phyloP scores from a whole-genome alignment of 2,888 invertebrate species.

The Clepsis dumicolana region DNA sequence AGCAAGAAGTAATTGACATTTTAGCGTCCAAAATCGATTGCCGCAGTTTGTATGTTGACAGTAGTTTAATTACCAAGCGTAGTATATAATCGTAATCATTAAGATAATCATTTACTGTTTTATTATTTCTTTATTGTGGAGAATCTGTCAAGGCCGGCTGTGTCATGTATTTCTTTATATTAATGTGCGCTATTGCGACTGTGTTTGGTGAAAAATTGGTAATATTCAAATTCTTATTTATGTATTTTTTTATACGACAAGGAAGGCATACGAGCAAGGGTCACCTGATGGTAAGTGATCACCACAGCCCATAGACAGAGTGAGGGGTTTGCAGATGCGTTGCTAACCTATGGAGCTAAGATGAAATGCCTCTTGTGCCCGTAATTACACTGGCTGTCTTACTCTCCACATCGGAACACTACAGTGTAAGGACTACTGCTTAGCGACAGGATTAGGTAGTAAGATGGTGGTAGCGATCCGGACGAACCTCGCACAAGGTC shows the following conservation, averaged over 20 bases:
- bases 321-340: too few species aligned
- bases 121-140: not conserved
- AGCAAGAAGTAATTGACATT: not conserved
- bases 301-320: too few species aligned
- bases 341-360: too few species aligned
- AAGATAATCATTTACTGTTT: not conserved
- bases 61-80: not conserved
- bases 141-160: not conserved
- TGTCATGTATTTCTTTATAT: not conserved
- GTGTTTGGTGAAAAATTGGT: not conserved
- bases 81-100: not conserved
- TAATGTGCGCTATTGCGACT: not conserved
- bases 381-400: too few species aligned
- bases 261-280: too few species aligned
- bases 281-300: too few species aligned
- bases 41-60: not conserved
- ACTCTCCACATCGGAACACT: too few species aligned
- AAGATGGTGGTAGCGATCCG: too few species aligned
- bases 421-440: too few species aligned
- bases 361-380: too few species aligned
- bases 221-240: not conserved
- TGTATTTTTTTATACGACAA: not conserved
- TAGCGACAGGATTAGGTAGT: too few species aligned
- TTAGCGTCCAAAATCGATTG: not conserved
- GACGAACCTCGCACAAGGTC: too few species aligned